Base-by-base conservation (phyloP, 2,888 invertebrate species). In the Caenorhabditis sinica region DNA sequence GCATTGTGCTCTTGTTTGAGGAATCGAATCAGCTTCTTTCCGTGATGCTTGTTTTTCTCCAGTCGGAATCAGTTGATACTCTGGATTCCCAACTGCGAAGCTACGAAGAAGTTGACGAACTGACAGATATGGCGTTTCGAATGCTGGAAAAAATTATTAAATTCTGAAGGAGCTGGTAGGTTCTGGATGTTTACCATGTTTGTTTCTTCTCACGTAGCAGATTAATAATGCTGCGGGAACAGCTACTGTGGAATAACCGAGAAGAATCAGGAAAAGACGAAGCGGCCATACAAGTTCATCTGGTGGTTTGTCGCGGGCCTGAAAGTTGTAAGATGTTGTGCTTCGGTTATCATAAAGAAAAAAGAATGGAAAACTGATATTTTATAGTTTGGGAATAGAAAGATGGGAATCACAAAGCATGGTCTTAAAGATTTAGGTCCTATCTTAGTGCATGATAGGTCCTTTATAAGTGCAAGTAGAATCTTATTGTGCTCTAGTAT, bases 81-180 rank as follows among this genome's bases (percentile, higher is more conserved):
- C 90, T 15, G 90, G 90, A 51, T 85, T 86, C 6, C 92, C 92
- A 17, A 92, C 72, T 0, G 92, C 92, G 76, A 92, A 92, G 9
- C 58, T 49, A 49, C 73, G 74, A 4, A 85, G 58, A n/a, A 85
- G 51, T 61, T 81, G 68, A 8, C 74, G 68, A 13, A 82, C n/a
- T 13, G 69, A 71, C 0, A 73, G 43, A 4, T 65, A n/a, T 23
- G 61, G 71, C 0, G 61, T 58, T 60, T 82, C 85, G 45, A 85
- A 85, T 5, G 74, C 81, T 81, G 73, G 23, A 85, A 73, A 30
- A 28, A 53, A 17, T 11, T 40, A 13, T 40, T 11, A 17, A 23
- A 53, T 2, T 53, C 23, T 15, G 17, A 23, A n/a, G 0, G 30
- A 40, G 33, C 2, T 53, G 30, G 23, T 8, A 45, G 60, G 33